Base-by-base conservation (phyloP, 2,888 invertebrate species). In the Neuroscelio doddi region DNA sequence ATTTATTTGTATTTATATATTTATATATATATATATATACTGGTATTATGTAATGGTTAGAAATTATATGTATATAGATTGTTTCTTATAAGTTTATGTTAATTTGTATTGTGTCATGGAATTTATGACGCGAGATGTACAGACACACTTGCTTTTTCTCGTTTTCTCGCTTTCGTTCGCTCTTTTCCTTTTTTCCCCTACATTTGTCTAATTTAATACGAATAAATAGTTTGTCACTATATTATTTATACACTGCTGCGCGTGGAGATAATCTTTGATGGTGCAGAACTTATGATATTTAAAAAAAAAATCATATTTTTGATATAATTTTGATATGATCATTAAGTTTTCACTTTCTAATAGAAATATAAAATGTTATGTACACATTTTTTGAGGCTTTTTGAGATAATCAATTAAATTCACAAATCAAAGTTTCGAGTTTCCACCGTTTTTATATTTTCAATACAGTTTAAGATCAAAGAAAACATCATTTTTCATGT, bases 181-280 rank as follows among this genome's bases (percentile, higher is more conserved):
- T 59, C 58, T 51, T 53, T 47, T 57, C 39, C 51, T 50, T 44
- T 53, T 63, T 63, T 66, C 24, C 34, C 29, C 52, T 45, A 51
- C 45, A 59, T 57, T 64, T 69, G 41, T 63, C 70, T 70, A 71
- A 44, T 70, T 75, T 68, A 72, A 68, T 72, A 72, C 71, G 76
- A 77, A 74, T 80, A 78, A 78, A 78, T 77, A 73, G 67, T 75
- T 73, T 59, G 67, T 76, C 69, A 73, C 76, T 77, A 73, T 74
- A 70, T 76, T 73, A 79, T 78, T 78, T 75, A 69, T 76, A 77
- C 74, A 79, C 76, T 74, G 74, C 77, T 78, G 77, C 78, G 80
- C 80, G 76, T 74, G 77, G 77, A 78, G 76, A 73, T 76, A 72
- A 75, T 71, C 73, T 77, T 69, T 74, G n/a, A n/a, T n/a, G n/a